Conservation (phyloP, 1,140 invertebrate genomes). For the Caenorhabditis remanei region DNA sequence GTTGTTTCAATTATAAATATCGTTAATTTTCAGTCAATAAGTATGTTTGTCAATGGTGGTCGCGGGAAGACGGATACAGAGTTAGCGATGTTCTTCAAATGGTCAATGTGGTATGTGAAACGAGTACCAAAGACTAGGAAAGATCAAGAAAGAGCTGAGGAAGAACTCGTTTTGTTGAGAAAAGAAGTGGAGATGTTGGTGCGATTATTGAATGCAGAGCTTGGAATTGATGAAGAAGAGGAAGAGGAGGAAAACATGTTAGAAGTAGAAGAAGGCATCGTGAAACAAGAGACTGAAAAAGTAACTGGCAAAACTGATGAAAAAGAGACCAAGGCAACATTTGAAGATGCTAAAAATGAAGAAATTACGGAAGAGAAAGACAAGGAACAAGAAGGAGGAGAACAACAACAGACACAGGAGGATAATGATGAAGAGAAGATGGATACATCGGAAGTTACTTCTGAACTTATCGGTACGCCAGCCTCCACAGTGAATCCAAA, state of each 20-base stretch:
- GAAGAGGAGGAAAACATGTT: background rate
- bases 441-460: background rate
- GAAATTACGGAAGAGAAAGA: background rate
- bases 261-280: background rate
- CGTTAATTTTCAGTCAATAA: background rate
- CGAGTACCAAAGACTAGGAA: background rate
- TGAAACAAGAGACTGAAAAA: background rate
- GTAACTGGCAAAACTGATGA: background rate
- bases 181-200: slow-evolving; percentile 19
- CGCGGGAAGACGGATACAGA: background rate
- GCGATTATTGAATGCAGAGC: background rate
- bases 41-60: slow-evolving; percentile 3
- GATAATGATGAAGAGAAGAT: background rate
- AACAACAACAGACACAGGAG: no score
- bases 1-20: background rate
- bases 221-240: slow-evolving; percentile 25
- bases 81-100: slow-evolving; percentile 3
- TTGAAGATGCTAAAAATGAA: background rate
- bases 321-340: background rate
- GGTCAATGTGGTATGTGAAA: slow-evolving; percentile 39
- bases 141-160: background rate
- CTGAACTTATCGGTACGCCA: background rate
- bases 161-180: background rate
- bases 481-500: background rate
- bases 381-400: background rate